These are phyloP conservation scores for Sander vitreus DNA, from an alignment of 2,113 vertebrate genomes.

Conservation along the genomic window DNA sequence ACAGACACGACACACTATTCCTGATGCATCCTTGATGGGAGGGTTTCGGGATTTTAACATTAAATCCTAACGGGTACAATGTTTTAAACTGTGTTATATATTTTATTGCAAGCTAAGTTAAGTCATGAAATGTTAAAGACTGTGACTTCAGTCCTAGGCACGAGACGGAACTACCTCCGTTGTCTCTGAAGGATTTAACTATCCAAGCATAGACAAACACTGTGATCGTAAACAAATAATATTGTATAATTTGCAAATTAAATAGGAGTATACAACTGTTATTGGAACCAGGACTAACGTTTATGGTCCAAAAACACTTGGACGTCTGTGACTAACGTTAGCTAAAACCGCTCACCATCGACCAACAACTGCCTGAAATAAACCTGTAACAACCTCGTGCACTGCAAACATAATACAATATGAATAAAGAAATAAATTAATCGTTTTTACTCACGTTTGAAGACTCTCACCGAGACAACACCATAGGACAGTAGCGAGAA, in stretches of 20 bases:
- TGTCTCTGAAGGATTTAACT: not conserved
- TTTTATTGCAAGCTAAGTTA: not conserved
- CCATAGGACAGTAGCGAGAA: slow-evolving; percentile 67
- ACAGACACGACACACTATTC: slow-evolving; percentile 38
- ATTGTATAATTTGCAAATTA: not conserved
- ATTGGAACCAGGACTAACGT: not conserved
- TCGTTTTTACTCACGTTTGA: slow-evolving; percentile 76
- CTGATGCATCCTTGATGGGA: not conserved
- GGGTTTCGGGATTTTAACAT: not conserved
- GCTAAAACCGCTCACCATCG: slow-evolving; percentile 15
- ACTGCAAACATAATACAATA: not conserved
- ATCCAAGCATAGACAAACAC: not conserved
- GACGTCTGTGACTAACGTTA: not conserved
- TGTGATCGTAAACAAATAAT: not conserved
- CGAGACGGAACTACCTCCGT: slow-evolving; percentile 22
- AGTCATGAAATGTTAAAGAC: not conserved
- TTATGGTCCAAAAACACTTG: not conserved
- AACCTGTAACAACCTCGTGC: not conserved
- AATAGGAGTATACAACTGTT: too few species aligned
- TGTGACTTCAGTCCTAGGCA: not conserved
- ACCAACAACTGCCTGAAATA: slow-evolving; percentile 3
- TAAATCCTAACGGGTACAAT: not conserved
- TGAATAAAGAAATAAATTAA: not conserved
- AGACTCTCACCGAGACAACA: slow-evolving; percentile 54
- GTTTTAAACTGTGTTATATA: not conserved